phyloP scores from a whole-genome alignment of 2,113 vertebrate species.

The Cololabis saira region DNA sequence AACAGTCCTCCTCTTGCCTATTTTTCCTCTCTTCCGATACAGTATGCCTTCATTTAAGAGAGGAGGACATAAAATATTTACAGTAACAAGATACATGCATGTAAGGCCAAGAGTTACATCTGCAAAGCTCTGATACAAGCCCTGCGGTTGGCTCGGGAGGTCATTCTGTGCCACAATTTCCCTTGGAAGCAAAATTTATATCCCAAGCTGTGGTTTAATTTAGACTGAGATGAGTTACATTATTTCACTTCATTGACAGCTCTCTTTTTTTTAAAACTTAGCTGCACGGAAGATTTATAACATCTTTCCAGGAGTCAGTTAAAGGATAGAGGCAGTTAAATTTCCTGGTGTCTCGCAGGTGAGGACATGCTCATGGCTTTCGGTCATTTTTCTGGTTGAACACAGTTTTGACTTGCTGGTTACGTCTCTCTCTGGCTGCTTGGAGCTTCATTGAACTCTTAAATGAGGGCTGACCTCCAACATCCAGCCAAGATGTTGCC shows the following conservation, averaged over 20 bases:
- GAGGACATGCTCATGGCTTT: conserved; percentile 32
- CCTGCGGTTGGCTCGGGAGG: conserved; percentile 5
- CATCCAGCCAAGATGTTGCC: conserved; percentile 42
- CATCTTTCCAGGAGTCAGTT: conserved; percentile 14
- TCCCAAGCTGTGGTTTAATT: background rate
- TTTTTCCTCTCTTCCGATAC: conserved; percentile 43
- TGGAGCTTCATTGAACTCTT: conserved; percentile 57
- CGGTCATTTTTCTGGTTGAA: conserved; percentile 56
- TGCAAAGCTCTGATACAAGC: conserved; percentile 21
- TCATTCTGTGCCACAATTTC: background rate
- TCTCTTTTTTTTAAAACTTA: background rate
- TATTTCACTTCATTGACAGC: background rate
- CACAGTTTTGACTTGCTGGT: conserved; percentile 26
- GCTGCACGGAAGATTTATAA: background rate
- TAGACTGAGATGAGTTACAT: background rate
- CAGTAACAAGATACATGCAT: conserved; percentile 61
- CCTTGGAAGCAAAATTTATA: conserved; percentile 4
- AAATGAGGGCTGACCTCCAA: conserved; percentile 56
- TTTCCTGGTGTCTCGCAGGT: conserved; percentile 28
- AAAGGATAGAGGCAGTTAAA: conserved; percentile 35
- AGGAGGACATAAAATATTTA: conserved; percentile 65
- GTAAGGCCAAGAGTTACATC: conserved; percentile 39
- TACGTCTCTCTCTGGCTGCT: conserved; percentile 30
- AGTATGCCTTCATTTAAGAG: conserved; percentile 43
- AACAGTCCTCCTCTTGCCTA: conserved; percentile 22